Evolutionary conservation across 2,888 invertebrate genomes (phyloP).

Genomic region (Drosophila tripunctata): DNA sequence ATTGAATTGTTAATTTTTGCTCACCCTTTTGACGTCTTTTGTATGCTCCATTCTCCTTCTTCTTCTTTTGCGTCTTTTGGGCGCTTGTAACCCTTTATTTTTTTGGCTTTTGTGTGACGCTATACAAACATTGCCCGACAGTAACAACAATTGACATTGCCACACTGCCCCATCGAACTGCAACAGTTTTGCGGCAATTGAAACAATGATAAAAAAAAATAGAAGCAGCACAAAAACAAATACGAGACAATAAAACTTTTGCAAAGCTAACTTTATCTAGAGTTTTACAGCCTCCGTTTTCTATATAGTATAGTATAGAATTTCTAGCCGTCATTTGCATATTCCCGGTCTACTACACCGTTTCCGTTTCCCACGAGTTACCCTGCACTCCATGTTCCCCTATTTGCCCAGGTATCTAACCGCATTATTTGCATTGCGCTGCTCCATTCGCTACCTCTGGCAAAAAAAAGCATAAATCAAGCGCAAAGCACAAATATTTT

Average conservation of each 20-base stretch:
- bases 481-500: slow-evolving; percentile 76
- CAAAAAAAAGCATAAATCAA: slow-evolving; percentile 72
- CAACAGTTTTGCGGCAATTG: slow-evolving; percentile 57
- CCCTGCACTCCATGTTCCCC: background rate
- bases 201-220: slow-evolving; percentile 29
- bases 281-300: slow-evolving; percentile 23
- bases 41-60: slow-evolving; percentile 1
- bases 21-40: slow-evolving; percentile 54
- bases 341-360: slow-evolving; percentile 26
- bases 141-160: slow-evolving; percentile 61
- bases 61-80: slow-evolving; percentile 1
- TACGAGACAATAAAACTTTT: background rate
- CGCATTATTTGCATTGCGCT: slow-evolving; percentile 66
- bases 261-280: slow-evolving; percentile 11
- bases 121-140: slow-evolving; percentile 64
- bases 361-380: no score
- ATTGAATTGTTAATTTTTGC: slow-evolving; percentile 77
- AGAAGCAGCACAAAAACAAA: slow-evolving; percentile 3
- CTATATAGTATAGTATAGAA: slow-evolving; percentile 29
- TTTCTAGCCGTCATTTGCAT: slow-evolving; percentile 54
- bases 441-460: slow-evolving; percentile 45
- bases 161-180: slow-evolving; percentile 33
- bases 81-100: slow-evolving; percentile 36
- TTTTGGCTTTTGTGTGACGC: slow-evolving; percentile 58
- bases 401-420: background rate